Evolutionary conservation across 2,888 invertebrate species (phyloP).

Genomic region (Hoplodrina ambigua): DNA sequence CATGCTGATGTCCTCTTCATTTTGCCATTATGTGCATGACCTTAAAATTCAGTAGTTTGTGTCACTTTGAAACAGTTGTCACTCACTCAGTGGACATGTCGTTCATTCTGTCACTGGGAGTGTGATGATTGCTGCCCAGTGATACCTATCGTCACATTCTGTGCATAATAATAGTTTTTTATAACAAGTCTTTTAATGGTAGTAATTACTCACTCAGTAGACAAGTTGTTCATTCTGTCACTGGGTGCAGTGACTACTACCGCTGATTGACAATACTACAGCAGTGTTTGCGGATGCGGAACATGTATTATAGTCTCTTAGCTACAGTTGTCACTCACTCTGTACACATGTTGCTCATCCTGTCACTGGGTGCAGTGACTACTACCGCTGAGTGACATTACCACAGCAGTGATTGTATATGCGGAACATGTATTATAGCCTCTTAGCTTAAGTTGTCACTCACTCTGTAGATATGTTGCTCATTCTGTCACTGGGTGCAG

Average conservation of each 20-base stretch:
- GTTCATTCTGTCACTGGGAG: conserved; percentile 64
- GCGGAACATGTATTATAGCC: not conserved
- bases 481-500: conserved; percentile 44
- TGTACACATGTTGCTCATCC: conserved; percentile 5
- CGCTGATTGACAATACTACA: not conserved
- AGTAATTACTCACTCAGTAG: conserved; percentile 31
- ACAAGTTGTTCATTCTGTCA: conserved; percentile 18
- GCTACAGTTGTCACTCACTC: conserved; percentile 32
- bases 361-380: conserved; percentile 38
- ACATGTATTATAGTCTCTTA: not conserved
- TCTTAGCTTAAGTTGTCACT: conserved; percentile 24
- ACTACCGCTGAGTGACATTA: not conserved
- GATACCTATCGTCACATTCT: not conserved
- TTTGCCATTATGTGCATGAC: too few species aligned
- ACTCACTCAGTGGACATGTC: conserved; percentile 57
- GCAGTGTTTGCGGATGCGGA: too few species aligned
- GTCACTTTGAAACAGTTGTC: conserved; percentile 40
- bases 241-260: conserved; percentile 29
- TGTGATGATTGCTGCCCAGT: conserved; percentile 43
- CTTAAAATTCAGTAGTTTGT: not conserved
- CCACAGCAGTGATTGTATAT: too few species aligned
- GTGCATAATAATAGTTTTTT: too few species aligned
- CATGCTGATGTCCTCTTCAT: not conserved
- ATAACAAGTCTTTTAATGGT: not conserved
- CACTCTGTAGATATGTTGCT: conserved; percentile 42